These are phyloP conservation scores for Oxystoma pomonae DNA, from an alignment of 2,888 invertebrate genomes.

Conservation along the genomic window DNA sequence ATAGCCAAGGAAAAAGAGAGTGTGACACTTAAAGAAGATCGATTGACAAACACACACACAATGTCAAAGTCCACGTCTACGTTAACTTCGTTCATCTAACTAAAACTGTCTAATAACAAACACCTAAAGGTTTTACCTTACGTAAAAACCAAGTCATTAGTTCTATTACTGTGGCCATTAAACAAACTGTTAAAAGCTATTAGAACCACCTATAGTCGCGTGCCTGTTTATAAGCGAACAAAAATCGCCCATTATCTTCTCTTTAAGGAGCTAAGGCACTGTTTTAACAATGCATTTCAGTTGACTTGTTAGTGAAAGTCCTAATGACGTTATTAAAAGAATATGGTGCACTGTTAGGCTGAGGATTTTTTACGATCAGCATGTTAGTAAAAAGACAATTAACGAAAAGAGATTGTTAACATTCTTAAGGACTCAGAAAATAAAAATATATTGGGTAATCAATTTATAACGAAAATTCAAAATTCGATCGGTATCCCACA, in stretches of 20 bases:
- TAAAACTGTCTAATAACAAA: too few relatives aligned
- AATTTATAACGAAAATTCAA: too few relatives aligned
- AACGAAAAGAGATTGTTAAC: not conserved
- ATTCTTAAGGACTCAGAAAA: not conserved
- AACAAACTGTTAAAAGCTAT: not conserved
- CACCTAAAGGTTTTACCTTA: not conserved
- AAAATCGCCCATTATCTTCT: not conserved
- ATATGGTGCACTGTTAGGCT: not conserved
- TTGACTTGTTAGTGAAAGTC: not conserved
- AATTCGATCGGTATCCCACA: too few relatives aligned
- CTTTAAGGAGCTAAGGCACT: not conserved
- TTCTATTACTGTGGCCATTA: not conserved
- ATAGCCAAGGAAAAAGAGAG: too few relatives aligned
- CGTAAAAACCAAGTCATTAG: not conserved
- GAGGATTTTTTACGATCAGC: not conserved
- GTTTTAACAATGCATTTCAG: not conserved
- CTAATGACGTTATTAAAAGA: not conserved
- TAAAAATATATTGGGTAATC: too few relatives aligned
- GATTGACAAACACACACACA: too few relatives aligned
- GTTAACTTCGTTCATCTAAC: too few relatives aligned
- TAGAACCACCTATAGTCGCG: not conserved
- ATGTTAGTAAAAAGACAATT: not conserved
- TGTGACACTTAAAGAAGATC: too few relatives aligned
- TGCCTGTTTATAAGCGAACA: not conserved
- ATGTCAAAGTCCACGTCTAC: too few relatives aligned